Conservation (phyloP, 2,888 invertebrate genomes). For the Geotrupes spiniger region DNA sequence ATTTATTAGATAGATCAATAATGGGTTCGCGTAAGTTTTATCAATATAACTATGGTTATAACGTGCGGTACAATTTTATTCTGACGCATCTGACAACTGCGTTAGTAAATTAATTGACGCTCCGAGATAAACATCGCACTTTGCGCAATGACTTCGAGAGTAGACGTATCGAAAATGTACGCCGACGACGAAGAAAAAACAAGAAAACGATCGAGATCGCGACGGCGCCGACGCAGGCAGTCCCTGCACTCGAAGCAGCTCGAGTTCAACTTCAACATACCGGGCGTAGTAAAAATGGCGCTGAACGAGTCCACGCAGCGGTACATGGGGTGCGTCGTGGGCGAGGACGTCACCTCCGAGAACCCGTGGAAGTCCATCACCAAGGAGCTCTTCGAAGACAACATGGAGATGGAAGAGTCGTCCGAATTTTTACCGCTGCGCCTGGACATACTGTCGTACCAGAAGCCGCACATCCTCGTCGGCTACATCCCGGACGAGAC, state of each 20-base stretch:
- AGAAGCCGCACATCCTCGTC: conserved; percentile 55
- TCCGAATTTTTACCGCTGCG: conserved; percentile 52
- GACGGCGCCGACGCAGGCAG: no score
- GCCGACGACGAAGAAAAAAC: no score
- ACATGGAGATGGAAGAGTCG: conserved; percentile 57
- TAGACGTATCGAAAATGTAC: no score
- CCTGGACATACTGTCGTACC: conserved; percentile 45
- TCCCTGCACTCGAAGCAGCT: no score
- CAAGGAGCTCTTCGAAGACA: conserved; percentile 61
- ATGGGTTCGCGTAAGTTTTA: no score
- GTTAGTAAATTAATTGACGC: no score
- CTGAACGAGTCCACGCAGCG: conserved; percentile 51
- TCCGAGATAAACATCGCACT: no score
- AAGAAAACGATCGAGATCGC: no score
- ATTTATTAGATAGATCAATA: no score
- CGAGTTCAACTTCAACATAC: conserved; percentile 50
- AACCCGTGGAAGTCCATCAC: conserved; percentile 69
- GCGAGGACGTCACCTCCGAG: conserved; percentile 67
- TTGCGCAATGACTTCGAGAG: no score
- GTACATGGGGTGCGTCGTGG: conserved; percentile 63
- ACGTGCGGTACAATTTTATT: no score
- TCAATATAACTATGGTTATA: not conserved
- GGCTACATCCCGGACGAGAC: conserved; percentile 67
- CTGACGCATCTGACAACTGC: no score
- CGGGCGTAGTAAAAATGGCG: conserved; percentile 56